These are phyloP conservation scores for Pseudococcus jackbeardsleyi DNA, from an alignment of 2,888 invertebrate species.

Conservation along the genomic window DNA sequence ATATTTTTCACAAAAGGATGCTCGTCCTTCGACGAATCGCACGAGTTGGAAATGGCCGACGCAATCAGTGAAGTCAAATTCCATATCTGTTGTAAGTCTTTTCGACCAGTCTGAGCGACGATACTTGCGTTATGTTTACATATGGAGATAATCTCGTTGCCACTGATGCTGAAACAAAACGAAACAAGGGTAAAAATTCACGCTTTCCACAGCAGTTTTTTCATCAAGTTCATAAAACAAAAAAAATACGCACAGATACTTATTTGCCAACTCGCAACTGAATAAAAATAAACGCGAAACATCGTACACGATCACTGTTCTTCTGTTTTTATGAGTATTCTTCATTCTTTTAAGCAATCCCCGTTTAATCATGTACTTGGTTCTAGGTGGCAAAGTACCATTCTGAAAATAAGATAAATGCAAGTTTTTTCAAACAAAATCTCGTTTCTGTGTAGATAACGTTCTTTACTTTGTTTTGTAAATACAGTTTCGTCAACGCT, in stretches of 20 bases:
- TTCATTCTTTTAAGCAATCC: conserved; percentile 61
- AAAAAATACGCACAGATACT: conserved; percentile 77
- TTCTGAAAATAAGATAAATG: conserved; percentile 54
- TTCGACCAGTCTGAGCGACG: conserved; percentile 80
- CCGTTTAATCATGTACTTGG: conserved; percentile 56
- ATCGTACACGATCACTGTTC: conserved; percentile 77
- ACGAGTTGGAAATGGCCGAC: conserved; percentile 67
- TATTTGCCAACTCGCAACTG: conserved; percentile 84
- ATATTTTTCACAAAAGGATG: conserved; percentile 89
- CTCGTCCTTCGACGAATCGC: conserved; percentile 70
- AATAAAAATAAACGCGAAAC: conserved; percentile 83
- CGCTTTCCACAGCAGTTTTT: too few relatives aligned
- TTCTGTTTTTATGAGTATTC: conserved; percentile 64
- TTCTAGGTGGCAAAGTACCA: conserved; percentile 55
- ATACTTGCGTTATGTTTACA: conserved; percentile 85
- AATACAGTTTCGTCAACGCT: conserved; percentile 49
- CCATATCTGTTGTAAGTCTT: conserved; percentile 91
- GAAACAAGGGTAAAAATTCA: not conserved
- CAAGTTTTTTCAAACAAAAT: not conserved
- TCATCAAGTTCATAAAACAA: too few relatives aligned
- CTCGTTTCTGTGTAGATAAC: not conserved
- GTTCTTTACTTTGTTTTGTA: conserved; percentile 34
- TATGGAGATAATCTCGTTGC: conserved; percentile 65
- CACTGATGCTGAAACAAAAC: conserved; percentile 66
- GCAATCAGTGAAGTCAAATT: conserved; percentile 78